Conservation (phyloP, 35 echinoderm and acorn worm species). For the Ophiothrix spiculata region DNA sequence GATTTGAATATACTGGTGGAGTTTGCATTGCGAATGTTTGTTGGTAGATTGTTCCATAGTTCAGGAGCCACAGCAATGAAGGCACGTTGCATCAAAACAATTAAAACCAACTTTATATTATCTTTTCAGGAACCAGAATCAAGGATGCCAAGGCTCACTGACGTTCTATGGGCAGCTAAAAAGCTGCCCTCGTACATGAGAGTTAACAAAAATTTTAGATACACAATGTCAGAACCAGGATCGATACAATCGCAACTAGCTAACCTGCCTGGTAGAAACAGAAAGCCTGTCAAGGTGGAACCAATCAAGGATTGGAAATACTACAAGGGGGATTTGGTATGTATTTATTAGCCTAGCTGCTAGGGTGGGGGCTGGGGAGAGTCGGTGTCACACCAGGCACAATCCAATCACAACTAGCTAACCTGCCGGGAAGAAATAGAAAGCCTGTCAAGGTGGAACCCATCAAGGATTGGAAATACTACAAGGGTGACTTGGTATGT, state of each 20-base stretch:
- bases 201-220: slow-evolving; percentile 75
- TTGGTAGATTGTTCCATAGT: no score
- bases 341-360: no score
- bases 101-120: no score
- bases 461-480: slow-evolving; percentile 88
- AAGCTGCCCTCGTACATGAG: slow-evolving; percentile 48
- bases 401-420: slow-evolving; percentile 71
- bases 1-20: no score
- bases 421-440: slow-evolving; percentile 71
- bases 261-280: slow-evolving; percentile 72
- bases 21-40: no score
- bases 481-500: slow-evolving; percentile 87
- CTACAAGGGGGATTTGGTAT: slow-evolving; percentile 86
- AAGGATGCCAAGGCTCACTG: neutral
- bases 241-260: slow-evolving; percentile 72
- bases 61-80: no score
- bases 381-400: no score
- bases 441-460: slow-evolving; percentile 69
- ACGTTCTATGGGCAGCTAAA: neutral
- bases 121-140: neutral
- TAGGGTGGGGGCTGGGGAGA: no score
- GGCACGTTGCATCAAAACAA: no score
- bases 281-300: slow-evolving; percentile 62
- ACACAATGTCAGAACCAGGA: slow-evolving; percentile 67
- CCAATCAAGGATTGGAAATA: slow-evolving; percentile 94